Base-by-base conservation (phyloP, 2,797 vertebrate genomes). In the Tenualosa ilisha region DNA sequence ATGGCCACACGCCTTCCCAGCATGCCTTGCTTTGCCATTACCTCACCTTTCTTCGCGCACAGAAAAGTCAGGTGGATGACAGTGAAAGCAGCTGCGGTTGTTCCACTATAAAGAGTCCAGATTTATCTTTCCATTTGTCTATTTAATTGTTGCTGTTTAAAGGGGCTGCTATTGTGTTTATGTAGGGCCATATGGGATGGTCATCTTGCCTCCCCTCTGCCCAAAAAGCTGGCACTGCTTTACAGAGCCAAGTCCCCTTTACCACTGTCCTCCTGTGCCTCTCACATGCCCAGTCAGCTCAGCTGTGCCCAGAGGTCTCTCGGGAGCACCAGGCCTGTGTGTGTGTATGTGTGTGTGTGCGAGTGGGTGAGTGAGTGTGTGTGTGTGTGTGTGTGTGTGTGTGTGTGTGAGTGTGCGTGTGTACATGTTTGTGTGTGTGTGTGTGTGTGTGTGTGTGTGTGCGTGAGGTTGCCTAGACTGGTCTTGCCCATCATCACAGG, bases 261-360 rank as follows among this genome's bases (percentile, higher is more conserved):
- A 53, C 79, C 81, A 50, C 81, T 40, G 17, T 75, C 72, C 59
- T 81, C 68, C 59, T 46, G 81, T 83, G 82, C 83, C 89, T 85
- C 85, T 51, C 56, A 20, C 75, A 65, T 63, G 3, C 31, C 86
- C 85, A 86, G 85, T 81, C 84, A 37, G 83, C 82, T 89, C 84
- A 84, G 84, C 89, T 88, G 86, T 65, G 81, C 46, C 81, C 75
- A 53, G 83, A 50, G 22, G 81, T 82, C 85, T 82, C 59, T 84
- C 11, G 86, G 82, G 86, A 83, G 68, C 50, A 72, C 59, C 53
- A 51, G 63, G 22, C n/a, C 59, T 72, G 65, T 31, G 31, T 72
- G 26, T 37, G 65, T 72, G 68, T 17, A 5, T 20, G 13, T 13
- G 12, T 13, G 37, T 40, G 20, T 56, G 54, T 22, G 54, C 40